Evolutionary conservation across 2,888 invertebrate species (phyloP).

Genomic region (Nudaria mundana): DNA sequence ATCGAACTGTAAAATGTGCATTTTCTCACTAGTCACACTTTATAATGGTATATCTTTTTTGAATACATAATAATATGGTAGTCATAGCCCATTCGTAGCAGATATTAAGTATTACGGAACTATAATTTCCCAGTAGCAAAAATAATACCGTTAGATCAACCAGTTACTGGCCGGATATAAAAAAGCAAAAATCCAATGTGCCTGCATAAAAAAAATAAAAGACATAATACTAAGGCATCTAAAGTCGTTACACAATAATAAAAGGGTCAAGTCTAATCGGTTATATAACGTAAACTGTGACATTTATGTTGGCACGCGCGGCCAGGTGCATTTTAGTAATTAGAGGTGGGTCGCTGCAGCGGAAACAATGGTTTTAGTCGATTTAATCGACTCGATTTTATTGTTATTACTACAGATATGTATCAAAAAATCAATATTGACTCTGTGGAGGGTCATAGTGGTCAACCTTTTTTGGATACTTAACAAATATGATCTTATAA

Average conservation of each 20-base stretch:
- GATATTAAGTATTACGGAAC: too few species aligned
- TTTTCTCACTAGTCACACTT: too few species aligned
- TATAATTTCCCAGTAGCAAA: too few species aligned
- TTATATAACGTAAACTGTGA: constrained; percentile 53
- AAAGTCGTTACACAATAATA: constrained; percentile 15
- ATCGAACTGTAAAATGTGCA: too few species aligned
- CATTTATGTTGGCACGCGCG: constrained; percentile 55
- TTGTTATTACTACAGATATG: constrained; percentile 7
- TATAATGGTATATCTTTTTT: too few species aligned
- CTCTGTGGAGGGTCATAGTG: not conserved
- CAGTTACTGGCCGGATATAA: too few species aligned
- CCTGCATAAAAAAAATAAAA: not conserved
- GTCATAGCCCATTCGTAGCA: too few species aligned
- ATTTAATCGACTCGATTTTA: too few species aligned
- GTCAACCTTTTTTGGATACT: too few species aligned
- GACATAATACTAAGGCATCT: constrained; percentile 9
- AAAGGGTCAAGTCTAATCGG: constrained; percentile 31
- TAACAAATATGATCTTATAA: too few species aligned
- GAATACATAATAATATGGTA: too few species aligned
- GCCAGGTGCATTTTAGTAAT: constrained; percentile 56
- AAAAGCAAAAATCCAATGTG: too few species aligned
- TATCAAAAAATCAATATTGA: constrained; percentile 7
- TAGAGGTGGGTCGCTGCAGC: constrained; percentile 29
- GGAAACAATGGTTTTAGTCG: constrained; percentile 24
- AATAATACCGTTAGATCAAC: not conserved